phyloP scores from a whole-genome alignment of 2,888 invertebrate genomes.

The Cecidostiba fungosa region DNA sequence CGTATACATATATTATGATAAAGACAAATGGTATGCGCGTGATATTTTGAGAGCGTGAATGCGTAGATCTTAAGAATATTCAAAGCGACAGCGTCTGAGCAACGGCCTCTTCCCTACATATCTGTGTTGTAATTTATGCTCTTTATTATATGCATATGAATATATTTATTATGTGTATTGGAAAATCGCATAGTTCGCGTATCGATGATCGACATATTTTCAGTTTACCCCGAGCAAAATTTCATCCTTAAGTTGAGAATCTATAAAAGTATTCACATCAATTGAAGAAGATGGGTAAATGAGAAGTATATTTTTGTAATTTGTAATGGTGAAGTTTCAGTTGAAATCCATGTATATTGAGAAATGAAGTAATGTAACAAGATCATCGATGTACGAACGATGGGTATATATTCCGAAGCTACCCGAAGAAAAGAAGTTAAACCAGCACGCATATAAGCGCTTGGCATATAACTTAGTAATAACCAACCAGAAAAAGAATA shows the following conservation, averaged over 20 bases:
- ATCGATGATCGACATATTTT: constrained; percentile 25
- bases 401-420: constrained; percentile 1
- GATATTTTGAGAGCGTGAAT: constrained; percentile 41
- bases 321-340: neutral
- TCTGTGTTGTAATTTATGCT: constrained; percentile 72
- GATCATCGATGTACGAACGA: constrained; percentile 29
- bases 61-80: constrained; percentile 48
- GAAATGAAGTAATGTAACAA: neutral
- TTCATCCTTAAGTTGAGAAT: constrained; percentile 12
- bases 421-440: constrained; percentile 4
- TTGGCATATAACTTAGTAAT: constrained; percentile 26
- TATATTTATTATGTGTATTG: constrained; percentile 45
- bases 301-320: constrained; percentile 32
- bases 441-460: constrained; percentile 15
- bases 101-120: constrained; percentile 74
- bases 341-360: neutral
- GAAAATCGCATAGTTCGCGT: constrained; percentile 49
- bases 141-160: constrained; percentile 40
- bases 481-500: constrained; percentile 18
- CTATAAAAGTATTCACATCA: neutral
- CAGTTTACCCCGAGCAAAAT: neutral
- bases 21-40: neutral
- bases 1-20: neutral
- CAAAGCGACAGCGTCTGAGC: constrained; percentile 64
- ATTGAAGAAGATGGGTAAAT: neutral